Evolutionary conservation across 1,140 invertebrate species (phyloP).

Genomic region (Brachystomella parvula): DNA sequence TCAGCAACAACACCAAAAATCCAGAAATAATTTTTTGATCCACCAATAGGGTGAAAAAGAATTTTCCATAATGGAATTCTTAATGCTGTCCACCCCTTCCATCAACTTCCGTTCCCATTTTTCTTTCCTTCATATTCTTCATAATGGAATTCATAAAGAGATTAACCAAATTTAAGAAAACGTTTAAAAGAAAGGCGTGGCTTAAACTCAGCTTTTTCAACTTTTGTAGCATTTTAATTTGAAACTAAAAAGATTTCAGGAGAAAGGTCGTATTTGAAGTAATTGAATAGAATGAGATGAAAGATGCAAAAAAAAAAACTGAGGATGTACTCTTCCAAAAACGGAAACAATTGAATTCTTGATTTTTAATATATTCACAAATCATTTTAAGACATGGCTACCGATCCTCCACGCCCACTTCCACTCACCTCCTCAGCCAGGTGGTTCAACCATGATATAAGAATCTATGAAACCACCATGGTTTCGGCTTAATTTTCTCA

Average conservation of each 20-base stretch:
- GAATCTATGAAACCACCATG: not conserved
- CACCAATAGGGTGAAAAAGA: too few species aligned
- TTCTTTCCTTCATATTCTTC: not conserved
- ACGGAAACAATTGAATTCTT: not conserved
- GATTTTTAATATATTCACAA: not conserved
- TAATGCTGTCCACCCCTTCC: not conserved
- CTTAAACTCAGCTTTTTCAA: not conserved
- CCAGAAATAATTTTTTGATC: not conserved
- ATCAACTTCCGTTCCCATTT: not conserved
- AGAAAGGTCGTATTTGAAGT: not conserved
- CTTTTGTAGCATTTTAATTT: not conserved
- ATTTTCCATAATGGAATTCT: conserved; percentile 9
- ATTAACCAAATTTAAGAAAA: not conserved
- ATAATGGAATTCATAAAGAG: not conserved
- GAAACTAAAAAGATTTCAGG: not conserved
- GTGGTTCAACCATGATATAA: too few species aligned
- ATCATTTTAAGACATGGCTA: not conserved
- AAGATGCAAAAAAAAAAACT: not conserved
- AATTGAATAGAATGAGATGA: not conserved
- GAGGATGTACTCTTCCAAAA: not conserved
- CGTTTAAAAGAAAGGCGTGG: not conserved
- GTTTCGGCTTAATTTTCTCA: not conserved
- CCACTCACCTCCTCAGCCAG: too few species aligned
- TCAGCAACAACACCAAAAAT: not conserved
- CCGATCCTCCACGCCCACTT: not conserved